A percentile compares a stretch with the other conserved stretches of the same genome.
Evolutionary conservation across 2,113 vertebrate genomes (phyloP).

Genomic region (Fregata magnificens): DNA sequence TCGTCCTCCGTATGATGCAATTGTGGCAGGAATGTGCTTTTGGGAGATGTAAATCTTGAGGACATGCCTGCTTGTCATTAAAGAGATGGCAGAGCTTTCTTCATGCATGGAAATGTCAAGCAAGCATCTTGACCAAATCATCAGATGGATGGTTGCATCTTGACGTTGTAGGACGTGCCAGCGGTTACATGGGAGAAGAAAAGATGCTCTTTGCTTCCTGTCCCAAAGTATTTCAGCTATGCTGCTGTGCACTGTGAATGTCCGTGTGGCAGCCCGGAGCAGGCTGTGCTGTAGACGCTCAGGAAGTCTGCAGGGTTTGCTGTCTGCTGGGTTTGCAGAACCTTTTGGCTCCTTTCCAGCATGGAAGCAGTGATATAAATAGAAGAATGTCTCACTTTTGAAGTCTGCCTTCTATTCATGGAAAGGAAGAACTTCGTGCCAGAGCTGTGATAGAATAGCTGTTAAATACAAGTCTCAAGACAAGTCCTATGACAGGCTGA

Average conservation of each 20-base stretch:
- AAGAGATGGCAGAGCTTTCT: not conserved
- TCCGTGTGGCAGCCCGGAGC: not conserved
- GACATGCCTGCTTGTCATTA: not conserved
- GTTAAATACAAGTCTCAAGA: not conserved
- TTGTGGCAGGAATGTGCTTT: not conserved
- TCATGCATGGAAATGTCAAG: not conserved
- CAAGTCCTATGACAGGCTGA: not conserved
- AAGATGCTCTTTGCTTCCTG: not conserved
- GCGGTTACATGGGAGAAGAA: not conserved
- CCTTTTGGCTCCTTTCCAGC: not conserved
- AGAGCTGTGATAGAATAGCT: not conserved
- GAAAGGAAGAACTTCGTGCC: not conserved
- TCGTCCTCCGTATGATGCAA: accelerated
- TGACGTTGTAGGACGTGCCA: not conserved
- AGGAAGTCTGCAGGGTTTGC: constrained; percentile 12
- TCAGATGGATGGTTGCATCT: not conserved
- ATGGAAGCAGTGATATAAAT: not conserved
- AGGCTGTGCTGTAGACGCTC: not conserved
- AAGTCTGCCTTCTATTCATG: not conserved
- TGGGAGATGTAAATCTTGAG: not conserved
- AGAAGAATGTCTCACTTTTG: constrained; percentile 20
- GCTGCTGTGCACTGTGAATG: not conserved
- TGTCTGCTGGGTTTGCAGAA: constrained; percentile 1
- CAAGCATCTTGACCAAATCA: not conserved
- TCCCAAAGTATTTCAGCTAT: not conserved